phyloP scores from a whole-genome alignment of 2,797 vertebrate species.

The Eidolon dupreanum region DNA sequence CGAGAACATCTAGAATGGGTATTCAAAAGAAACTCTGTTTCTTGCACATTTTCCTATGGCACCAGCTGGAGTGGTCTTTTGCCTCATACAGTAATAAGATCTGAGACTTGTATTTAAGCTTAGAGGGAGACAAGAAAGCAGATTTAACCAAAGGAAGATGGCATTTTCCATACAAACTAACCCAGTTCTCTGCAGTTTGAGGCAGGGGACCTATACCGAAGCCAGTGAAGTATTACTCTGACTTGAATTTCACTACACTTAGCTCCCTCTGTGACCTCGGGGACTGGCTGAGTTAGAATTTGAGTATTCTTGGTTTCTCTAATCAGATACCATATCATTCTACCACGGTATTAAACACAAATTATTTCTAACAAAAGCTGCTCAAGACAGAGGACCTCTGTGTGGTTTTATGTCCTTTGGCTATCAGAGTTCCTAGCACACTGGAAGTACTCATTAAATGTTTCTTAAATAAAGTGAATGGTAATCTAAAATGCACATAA shows the following conservation, averaged over 20 bases:
- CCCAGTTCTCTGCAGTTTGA: constrained; percentile 22
- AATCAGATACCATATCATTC: not conserved
- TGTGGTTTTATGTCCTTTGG: not conserved
- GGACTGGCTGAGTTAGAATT: not conserved
- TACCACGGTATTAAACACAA: not conserved
- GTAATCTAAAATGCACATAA: not conserved
- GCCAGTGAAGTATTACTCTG: not conserved
- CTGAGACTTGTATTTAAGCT: not conserved
- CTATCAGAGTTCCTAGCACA: not conserved
- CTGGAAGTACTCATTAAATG: not conserved
- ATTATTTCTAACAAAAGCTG: constrained; percentile 17
- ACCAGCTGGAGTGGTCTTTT: not conserved
- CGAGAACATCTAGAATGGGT: not conserved
- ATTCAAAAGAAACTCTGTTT: not conserved
- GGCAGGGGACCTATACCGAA: not conserved
- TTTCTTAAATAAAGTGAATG: constrained; percentile 30
- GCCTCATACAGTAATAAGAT: not conserved
- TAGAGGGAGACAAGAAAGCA: not conserved
- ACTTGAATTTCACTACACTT: not conserved
- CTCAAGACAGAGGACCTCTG: not conserved
- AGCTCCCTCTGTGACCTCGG: not conserved
- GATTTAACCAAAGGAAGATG: not conserved
- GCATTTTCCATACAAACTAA: not conserved
- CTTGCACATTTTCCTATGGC: not conserved
- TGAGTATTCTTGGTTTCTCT: not conserved